These are phyloP conservation scores for Tetrao urogallus DNA, from an alignment of 2,113 vertebrate genomes.

Conservation along the genomic window DNA sequence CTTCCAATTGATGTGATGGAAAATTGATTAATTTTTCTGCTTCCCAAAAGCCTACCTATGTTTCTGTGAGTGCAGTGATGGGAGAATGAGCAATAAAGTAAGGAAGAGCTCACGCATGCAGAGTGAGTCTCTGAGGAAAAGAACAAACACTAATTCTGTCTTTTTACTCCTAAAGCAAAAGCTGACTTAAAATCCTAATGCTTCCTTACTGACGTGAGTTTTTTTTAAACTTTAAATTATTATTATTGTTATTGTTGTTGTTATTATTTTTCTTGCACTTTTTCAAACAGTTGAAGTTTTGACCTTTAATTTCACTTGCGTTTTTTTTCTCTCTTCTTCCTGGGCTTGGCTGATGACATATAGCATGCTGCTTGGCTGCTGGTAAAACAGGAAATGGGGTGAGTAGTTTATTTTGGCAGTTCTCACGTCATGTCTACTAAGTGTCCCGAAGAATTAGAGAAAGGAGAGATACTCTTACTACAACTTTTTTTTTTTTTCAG, in stretches of 20 bases:
- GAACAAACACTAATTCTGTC: conserved; percentile 8
- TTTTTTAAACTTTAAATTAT: conserved; percentile 3
- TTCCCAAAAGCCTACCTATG: neutral
- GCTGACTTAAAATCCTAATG: neutral
- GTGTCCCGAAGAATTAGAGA: conserved; percentile 27
- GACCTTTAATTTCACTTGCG: conserved; percentile 47
- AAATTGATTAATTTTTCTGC: neutral
- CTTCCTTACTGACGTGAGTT: neutral
- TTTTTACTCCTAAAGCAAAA: conserved; percentile 7
- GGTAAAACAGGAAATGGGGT: conserved; percentile 92
- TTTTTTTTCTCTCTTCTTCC: conserved; percentile 43
- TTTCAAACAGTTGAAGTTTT: conserved; percentile 18
- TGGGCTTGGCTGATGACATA: conserved; percentile 67
- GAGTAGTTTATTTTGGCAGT: conserved; percentile 71
- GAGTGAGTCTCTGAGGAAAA: neutral
- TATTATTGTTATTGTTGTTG: neutral
- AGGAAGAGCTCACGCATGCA: neutral
- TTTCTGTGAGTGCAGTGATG: neutral
- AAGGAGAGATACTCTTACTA: neutral
- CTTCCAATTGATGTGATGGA: neutral
- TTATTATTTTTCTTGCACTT: neutral
- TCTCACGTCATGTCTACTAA: conserved; percentile 45
- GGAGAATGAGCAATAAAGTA: neutral
- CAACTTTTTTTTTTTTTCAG: conserved; percentile 11
- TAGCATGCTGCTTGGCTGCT: conserved; percentile 94